Percentiles rank a stretch among this genome's conserved stretches.
These are phyloP conservation scores for Aproaerema taeniolella DNA, from an alignment of 2,888 invertebrate genomes.

Conservation along the genomic window DNA sequence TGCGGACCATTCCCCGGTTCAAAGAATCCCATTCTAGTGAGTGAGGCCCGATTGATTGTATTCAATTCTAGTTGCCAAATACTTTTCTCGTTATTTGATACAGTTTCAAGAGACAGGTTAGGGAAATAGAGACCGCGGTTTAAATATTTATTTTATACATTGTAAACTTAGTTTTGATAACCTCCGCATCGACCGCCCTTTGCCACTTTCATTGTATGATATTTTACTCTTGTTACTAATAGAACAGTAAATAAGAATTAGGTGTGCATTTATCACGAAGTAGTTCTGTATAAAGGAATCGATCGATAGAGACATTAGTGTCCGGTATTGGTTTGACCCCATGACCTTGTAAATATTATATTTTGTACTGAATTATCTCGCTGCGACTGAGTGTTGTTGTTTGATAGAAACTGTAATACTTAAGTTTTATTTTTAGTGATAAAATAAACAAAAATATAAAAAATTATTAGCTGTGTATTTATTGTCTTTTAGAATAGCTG, in stretches of 20 bases:
- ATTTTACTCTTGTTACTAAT: conserved; percentile 27
- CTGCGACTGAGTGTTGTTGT: conserved; percentile 74
- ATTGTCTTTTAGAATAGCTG: conserved; percentile 48
- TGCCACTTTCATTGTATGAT: conserved; percentile 25
- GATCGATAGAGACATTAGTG: conserved; percentile 25
- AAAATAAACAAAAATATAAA: conserved; percentile 73
- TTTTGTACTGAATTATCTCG: conserved; percentile 67
- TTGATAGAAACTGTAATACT: conserved; percentile 75
- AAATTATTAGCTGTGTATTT: conserved; percentile 47
- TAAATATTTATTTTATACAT: conserved; percentile 60
- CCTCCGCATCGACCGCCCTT: conserved; percentile 32
- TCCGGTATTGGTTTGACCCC: conserved; percentile 25
- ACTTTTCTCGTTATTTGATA: conserved; percentile 53
- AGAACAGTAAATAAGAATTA: conserved; percentile 20
- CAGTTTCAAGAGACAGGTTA: conserved; percentile 60
- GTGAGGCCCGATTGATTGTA: conserved; percentile 60
- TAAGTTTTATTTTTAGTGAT: conserved; percentile 76
- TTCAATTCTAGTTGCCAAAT: conserved; percentile 73
- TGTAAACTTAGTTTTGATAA: conserved; percentile 47
- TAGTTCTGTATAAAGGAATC: conserved; percentile 42
- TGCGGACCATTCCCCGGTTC: conserved; percentile 42
- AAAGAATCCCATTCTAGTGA: conserved; percentile 53
- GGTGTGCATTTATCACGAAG: conserved; percentile 59
- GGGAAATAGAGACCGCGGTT: conserved; percentile 54
- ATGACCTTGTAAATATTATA: conserved; percentile 65